Percentiles rank a stretch among this genome's conserved stretches.
phyloP scores from a whole-genome alignment of 1,140 invertebrate genomes.

The Drosophila micromelanica region DNA sequence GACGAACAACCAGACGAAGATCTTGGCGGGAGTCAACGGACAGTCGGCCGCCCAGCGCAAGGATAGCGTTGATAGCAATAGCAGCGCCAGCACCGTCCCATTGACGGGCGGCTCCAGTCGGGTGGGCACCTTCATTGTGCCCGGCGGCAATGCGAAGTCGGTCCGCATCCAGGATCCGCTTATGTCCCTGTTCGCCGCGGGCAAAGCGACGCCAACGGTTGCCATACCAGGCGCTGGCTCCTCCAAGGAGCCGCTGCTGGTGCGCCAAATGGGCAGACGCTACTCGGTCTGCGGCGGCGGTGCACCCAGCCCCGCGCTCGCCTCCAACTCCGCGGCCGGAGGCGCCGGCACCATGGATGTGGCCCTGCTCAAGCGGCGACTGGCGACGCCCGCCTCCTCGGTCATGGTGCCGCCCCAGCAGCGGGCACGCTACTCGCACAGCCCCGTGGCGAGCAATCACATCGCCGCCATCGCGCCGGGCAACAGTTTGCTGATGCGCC shows the following conservation, averaged over 20 bases:
- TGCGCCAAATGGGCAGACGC: constrained; percentile 49
- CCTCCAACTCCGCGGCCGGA: not conserved
- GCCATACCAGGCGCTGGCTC: not conserved
- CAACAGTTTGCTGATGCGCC: constrained; percentile 39
- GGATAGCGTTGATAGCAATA: constrained; percentile 50
- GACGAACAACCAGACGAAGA: constrained; percentile 23
- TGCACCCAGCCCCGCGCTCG: not conserved
- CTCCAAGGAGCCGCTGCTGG: constrained; percentile 16
- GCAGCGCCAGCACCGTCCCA: not conserved
- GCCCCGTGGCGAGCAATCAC: not conserved
- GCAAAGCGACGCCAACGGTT: not conserved
- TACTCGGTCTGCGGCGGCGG: constrained; percentile 58
- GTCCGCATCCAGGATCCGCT: constrained; percentile 4
- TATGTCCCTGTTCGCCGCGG: not conserved
- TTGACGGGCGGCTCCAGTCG: not conserved
- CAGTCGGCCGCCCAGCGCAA: constrained; percentile 19
- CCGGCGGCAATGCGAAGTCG: constrained; percentile 5
- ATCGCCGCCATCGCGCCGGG: not conserved
- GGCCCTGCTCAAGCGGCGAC: constrained; percentile 48
- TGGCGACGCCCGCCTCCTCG: constrained; percentile 3
- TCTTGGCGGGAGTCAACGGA: not conserved
- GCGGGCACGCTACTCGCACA: constrained; percentile 49
- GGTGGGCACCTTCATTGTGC: constrained; percentile 4
- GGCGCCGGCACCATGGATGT: constrained; percentile 1
- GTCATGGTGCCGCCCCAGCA: constrained; percentile 29